Evolutionary conservation across 2,113 vertebrate species (phyloP), one percentile per base, ranked within the genome.

Genomic region (Heteronetta atricapilla): DNA sequence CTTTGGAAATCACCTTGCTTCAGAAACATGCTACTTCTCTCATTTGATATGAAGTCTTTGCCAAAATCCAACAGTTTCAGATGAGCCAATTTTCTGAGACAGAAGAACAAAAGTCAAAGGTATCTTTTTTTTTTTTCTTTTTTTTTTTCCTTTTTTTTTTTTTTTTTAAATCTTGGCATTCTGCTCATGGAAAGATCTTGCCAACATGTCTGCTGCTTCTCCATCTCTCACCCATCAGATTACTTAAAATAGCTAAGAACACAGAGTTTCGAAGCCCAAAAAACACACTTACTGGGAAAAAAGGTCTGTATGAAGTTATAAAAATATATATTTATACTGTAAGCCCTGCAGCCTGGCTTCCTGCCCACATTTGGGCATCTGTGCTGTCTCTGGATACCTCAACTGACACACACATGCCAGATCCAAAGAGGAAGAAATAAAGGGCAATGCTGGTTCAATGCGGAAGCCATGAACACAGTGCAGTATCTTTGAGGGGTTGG

Each of bases 171-270:
- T 95, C 79, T 96, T 96, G 92, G 92, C 96, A 96, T 95, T 95
- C 94, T 94, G 82, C 92, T 96, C 87, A 66, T 88, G 82, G 40
- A 94, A 67, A 60, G 6, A 89, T 93, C 91, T 88, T 96, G 94
- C 93, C 95, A 97, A 95, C 87, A 95, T 96, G 93, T 96, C 96
- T 95, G 92, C 94, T 96, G 93, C 90, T 42, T 68, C 88, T 88
- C 73, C 73, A 72, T 93, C 77, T 96, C 86, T 76, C 77, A 93
- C 95, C 86, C 95, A 95, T 95, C 91, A 95, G 80, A 82, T 95
- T 97, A 95, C 95, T 92, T 97, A 97, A 97, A 97, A 97, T 97
- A 96, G 93, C 84, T 91, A 97, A 94, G 96, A 96, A 96, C 96
- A 96, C 70, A 85, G 93, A 94, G 95, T 95, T 95, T 94, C 93